Percentiles rank a stretch among this genome's conserved stretches.
Conservation (phyloP, 2,797 vertebrate species). For the Gouania willdenowi region DNA sequence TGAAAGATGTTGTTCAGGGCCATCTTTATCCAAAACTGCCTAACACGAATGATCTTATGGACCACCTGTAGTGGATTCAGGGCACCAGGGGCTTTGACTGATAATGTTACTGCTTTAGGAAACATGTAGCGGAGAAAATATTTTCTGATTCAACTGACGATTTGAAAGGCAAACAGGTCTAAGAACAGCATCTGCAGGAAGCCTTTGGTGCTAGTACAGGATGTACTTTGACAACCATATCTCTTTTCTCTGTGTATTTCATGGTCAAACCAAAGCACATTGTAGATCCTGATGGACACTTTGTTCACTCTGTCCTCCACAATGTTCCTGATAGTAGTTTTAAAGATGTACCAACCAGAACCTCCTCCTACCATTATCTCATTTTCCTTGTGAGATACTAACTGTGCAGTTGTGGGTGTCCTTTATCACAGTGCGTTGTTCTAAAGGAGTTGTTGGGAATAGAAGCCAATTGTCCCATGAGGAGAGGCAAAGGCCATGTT, state of each 20-base stretch:
- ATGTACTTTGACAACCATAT: background rate
- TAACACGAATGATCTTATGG: too few relatives aligned
- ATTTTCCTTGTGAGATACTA: background rate
- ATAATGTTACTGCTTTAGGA: too few relatives aligned
- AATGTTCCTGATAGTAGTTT: constrained; percentile 10
- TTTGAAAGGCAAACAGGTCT: too few relatives aligned
- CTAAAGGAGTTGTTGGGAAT: constrained; percentile 40
- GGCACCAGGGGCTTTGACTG: too few relatives aligned
- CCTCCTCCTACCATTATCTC: background rate
- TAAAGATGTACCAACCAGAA: background rate
- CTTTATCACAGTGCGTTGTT: constrained; percentile 14
- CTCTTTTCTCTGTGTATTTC: background rate
- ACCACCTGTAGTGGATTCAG: too few relatives aligned
- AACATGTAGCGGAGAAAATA: too few relatives aligned
- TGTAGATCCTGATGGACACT: background rate
- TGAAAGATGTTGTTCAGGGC: too few relatives aligned
- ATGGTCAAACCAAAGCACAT: background rate
- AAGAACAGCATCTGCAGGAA: too few relatives aligned
- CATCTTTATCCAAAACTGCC: too few relatives aligned
- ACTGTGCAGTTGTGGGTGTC: constrained; percentile 9
- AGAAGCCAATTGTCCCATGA: constrained; percentile 5
- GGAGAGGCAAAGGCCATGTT: constrained; percentile 39
- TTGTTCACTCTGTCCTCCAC: background rate
- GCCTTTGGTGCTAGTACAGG: background rate
- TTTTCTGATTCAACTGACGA: too few relatives aligned